Evolutionary conservation across 2,113 vertebrate species (phyloP).

Genomic region (Brienomyrus brachyistius): DNA sequence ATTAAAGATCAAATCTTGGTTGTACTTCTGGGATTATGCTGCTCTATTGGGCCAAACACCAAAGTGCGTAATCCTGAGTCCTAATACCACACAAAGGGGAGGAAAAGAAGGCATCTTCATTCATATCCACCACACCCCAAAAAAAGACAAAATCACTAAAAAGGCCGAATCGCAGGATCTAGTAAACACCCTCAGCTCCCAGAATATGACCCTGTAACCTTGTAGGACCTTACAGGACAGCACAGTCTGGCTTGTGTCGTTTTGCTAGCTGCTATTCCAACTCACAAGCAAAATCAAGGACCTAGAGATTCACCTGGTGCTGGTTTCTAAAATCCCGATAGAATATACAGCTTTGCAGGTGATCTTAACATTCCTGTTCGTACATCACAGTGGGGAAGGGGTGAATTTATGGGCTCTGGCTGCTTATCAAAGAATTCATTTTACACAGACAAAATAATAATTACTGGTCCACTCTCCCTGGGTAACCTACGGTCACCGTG

Average conservation of each 20-base stretch:
- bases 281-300: not conserved
- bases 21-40: not conserved
- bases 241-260: not conserved
- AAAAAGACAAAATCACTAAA: not conserved
- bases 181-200: not conserved
- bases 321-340: not conserved
- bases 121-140: not conserved
- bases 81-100: not conserved
- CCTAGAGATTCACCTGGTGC: not conserved
- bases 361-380: not conserved
- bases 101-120: not conserved
- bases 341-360: not conserved
- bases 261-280: not conserved
- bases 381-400: not conserved
- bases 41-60: not conserved
- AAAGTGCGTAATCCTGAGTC: not conserved
- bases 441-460: constrained; percentile 1
- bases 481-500: not conserved
- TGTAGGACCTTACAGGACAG: not conserved
- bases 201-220: not conserved
- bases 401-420: not conserved
- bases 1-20: not conserved
- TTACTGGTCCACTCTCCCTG: not conserved
- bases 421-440: not conserved
- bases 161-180: not conserved